phyloP scores from a whole-genome alignment of 2,888 invertebrate genomes.

The Oxycera nigricornis region DNA sequence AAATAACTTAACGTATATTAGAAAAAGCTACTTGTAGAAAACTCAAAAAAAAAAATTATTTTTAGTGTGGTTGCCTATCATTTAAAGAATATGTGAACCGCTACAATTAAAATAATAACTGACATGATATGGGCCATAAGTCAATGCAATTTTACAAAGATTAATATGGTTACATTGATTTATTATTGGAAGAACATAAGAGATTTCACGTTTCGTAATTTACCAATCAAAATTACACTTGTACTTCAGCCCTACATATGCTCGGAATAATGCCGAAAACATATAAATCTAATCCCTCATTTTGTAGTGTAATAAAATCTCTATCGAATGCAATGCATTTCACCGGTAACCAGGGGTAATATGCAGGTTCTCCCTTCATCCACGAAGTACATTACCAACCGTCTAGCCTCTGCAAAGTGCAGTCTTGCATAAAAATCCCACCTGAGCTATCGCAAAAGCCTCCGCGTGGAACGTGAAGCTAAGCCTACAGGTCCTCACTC shows the following conservation, averaged over 20 bases:
- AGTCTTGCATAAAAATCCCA: constrained; percentile 38
- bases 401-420: constrained; percentile 20
- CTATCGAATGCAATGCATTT: neutral
- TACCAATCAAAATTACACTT: no score
- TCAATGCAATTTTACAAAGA: no score
- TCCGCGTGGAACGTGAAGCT: neutral
- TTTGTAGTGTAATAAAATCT: neutral
- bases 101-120: no score
- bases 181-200: no score
- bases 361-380: neutral
- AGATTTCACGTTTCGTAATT: no score
- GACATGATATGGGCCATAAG: no score
- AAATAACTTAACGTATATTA: neutral
- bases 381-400: constrained; percentile 12
- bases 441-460: constrained; percentile 11
- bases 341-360: neutral
- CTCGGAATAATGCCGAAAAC: neutral
- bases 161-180: no score
- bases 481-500: constrained; percentile 18
- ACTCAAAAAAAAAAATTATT: no score
- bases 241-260: no score
- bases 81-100: no score
- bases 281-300: neutral
- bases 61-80: no score
- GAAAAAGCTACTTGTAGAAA: no score